Evolutionary conservation across 2,797 vertebrate species (phyloP), one percentile per base, ranked within the genome.

Genomic region (Esox lucius): DNA sequence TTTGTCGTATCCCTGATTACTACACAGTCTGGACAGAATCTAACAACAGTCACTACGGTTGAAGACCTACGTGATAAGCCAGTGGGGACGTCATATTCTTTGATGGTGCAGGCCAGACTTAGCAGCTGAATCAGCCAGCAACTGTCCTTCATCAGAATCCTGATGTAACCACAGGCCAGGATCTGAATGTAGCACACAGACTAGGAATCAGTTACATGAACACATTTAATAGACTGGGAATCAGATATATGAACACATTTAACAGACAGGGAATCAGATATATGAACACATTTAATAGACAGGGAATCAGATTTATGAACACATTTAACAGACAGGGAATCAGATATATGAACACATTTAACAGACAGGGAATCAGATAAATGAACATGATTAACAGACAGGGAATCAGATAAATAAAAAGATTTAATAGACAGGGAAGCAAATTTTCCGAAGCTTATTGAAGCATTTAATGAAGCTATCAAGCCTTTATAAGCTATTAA

Each of bases 121-220:
- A 98, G 92, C 49, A 97, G 83, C 86, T 99, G 98, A 86, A 99
- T 95, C 75, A 98, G 81, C 97, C 97, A 98, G 89, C 98, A 99
- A 13, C 93, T 94, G 0, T 96, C 95, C 28, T 78, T 0, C 11
- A 95, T 86, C 85, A 99, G 85, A 1, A 91, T 75, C 3, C 92
- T 90, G 80, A 99, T 96, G 89, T 98, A 99, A 73, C 96, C 98
- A 87, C 98, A 99, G 1, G 98, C 96, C 84, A 97, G 93, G 90
- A 99, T 96, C 98, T 99, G 86, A 15, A 91, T 87, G 78, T n/a
- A 89, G 85, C 82, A 64, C 12, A 26, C 31, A 26, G 82, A 8
- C 17, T 53, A 5, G 15, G 5, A 53, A 17, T 53, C 51, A 17
- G 49, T 4, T 51, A 17, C 2, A 51, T n/a, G n/a, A n/a, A n/a